Evolutionary conservation across 2,113 vertebrate species (phyloP).

Genomic region (Himantopus leucocephalus): DNA sequence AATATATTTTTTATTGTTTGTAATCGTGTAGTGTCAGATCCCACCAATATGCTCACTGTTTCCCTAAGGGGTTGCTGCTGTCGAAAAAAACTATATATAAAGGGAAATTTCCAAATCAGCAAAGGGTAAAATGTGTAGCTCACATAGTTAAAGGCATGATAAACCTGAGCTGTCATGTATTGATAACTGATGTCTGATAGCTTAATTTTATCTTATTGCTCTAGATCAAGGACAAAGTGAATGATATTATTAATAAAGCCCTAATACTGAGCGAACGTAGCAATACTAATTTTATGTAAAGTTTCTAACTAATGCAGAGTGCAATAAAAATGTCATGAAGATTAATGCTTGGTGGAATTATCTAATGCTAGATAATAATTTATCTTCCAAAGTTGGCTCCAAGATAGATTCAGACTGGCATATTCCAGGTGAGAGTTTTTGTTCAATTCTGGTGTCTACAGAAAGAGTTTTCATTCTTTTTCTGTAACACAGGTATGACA

Average conservation of each 20-base stretch:
- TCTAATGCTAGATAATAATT: conserved; percentile 65
- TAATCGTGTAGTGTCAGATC: not conserved
- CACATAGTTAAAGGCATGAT: not conserved
- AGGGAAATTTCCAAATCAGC: conserved; percentile 19
- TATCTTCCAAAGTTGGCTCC: conserved; percentile 35
- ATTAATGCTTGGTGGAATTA: conserved; percentile 59
- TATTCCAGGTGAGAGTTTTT: conserved; percentile 18
- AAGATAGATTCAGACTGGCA: not conserved
- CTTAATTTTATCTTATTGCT: conserved; percentile 68
- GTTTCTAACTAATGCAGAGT: conserved; percentile 63
- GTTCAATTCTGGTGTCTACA: not conserved
- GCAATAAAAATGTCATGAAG: conserved; percentile 62
- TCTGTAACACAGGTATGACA: conserved; percentile 85
- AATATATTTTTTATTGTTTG: not conserved
- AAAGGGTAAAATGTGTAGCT: not conserved
- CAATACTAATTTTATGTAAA: conserved; percentile 69
- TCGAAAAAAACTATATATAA: not conserved
- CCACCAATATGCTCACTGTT: not conserved
- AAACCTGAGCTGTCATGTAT: conserved; percentile 51
- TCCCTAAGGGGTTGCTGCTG: not conserved
- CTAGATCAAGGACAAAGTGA: conserved; percentile 64
- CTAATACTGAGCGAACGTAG: conserved; percentile 43
- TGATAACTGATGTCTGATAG: conserved; percentile 60
- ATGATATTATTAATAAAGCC: conserved; percentile 61
- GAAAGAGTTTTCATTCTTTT: not conserved